Percentiles rank a stretch among this genome's conserved stretches.
Conservation (phyloP, 1,140 invertebrate species). For the Helicoverpa armigera region DNA sequence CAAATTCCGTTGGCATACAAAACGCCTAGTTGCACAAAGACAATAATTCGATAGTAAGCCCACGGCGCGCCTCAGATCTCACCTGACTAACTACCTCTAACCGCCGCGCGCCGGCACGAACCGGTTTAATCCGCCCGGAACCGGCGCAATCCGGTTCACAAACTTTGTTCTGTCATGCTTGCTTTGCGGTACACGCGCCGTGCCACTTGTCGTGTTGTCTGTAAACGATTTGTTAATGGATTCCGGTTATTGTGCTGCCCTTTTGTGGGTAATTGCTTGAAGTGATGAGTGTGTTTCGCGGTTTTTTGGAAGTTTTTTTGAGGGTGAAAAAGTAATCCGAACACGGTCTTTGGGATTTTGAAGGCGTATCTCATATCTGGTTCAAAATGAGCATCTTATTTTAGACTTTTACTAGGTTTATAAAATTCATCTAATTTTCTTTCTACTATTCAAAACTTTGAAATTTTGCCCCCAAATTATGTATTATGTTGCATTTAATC, state of each 20-base stretch:
- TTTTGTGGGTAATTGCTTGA: slow-evolving; percentile 28
- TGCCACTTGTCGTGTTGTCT: slow-evolving; percentile 59
- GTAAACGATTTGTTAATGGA: slow-evolving; percentile 64
- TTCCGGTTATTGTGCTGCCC: slow-evolving; percentile 54
- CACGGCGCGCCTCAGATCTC: slow-evolving; percentile 61
- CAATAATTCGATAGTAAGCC: slow-evolving; percentile 60
- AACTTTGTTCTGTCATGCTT: slow-evolving; percentile 75
- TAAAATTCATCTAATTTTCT: no score
- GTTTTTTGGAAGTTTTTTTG: neutral
- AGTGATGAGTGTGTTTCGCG: slow-evolving; percentile 15
- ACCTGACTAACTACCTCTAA: slow-evolving; percentile 75
- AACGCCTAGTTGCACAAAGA: slow-evolving; percentile 52
- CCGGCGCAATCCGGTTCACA: slow-evolving; percentile 76
- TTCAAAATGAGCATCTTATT: no score
- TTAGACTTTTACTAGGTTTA: no score
- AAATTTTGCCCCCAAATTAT: no score
- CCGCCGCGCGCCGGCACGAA: slow-evolving; percentile 60
- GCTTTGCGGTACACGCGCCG: slow-evolving; percentile 72
- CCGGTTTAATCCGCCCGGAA: slow-evolving; percentile 62
- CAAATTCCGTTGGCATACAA: slow-evolving; percentile 46
- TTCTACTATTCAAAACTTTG: no score
- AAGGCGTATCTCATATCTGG: no score
- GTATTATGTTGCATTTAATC: neutral
- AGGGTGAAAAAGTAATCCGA: neutral
- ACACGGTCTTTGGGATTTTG: no score